phyloP scores from a whole-genome alignment of 2,797 vertebrate species.

The Pseudochirops cupreus region DNA sequence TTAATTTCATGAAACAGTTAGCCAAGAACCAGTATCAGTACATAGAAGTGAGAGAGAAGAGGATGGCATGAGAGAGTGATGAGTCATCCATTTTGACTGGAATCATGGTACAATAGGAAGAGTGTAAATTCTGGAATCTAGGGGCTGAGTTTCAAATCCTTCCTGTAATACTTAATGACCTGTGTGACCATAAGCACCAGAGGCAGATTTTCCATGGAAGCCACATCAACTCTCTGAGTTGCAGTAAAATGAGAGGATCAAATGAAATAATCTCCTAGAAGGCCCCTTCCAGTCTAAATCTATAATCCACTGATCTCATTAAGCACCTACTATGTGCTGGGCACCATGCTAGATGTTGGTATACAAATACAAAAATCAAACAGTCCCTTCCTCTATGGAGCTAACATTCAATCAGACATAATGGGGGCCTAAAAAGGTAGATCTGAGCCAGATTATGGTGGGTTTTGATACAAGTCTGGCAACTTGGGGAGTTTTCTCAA shows the following conservation, averaged over 20 bases:
- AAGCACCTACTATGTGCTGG: not conserved
- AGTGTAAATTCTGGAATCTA: not conserved
- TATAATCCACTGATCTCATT: not conserved
- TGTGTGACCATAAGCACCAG: not conserved
- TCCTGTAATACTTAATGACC: not conserved
- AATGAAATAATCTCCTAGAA: not conserved
- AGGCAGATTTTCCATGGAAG: not conserved
- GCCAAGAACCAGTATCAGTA: not conserved
- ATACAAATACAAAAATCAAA: not conserved
- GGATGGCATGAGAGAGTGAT: not conserved
- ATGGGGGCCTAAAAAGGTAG: not conserved
- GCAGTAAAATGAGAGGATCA: not conserved
- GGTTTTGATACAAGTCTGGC: not conserved
- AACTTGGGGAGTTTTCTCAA: not conserved
- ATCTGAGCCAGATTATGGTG: not conserved
- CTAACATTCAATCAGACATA: not conserved
- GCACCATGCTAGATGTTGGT: not conserved
- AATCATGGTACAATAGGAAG: not conserved
- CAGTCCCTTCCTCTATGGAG: not conserved
- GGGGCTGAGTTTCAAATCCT: not conserved
- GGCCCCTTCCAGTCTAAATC: not conserved
- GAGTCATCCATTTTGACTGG: not conserved
- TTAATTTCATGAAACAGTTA: not conserved
- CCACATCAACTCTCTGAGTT: not conserved
- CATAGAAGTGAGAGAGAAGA: not conserved